A percentile compares a stretch with the other conserved stretches of the same genome.
Evolutionary conservation across 2,797 vertebrate species (phyloP).

Genomic region (Anabas testudineus): DNA sequence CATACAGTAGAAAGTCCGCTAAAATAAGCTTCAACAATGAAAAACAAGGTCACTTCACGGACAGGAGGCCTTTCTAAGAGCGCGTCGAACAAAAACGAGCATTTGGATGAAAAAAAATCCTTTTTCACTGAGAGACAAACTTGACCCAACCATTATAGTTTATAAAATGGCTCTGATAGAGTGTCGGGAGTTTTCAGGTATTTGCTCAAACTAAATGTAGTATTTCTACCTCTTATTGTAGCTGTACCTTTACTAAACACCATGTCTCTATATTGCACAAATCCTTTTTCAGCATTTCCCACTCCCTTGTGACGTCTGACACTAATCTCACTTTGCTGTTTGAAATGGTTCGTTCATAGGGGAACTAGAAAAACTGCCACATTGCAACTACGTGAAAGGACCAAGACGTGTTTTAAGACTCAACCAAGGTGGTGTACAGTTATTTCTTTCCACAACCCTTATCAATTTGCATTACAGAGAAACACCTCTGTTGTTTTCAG

Average conservation of each 20-base stretch:
- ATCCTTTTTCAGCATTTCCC: conserved; percentile 20
- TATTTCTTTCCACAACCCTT: conserved; percentile 28
- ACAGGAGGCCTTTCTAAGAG: conserved; percentile 10
- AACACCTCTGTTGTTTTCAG: conserved; percentile 38
- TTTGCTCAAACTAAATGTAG: conserved; percentile 18
- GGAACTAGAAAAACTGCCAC: conserved; percentile 11
- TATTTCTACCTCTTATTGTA: conserved; percentile 13
- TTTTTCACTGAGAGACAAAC: conserved; percentile 19
- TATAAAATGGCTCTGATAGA: conserved; percentile 16
- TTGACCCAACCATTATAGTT: conserved; percentile 24
- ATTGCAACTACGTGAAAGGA: conserved; percentile 21
- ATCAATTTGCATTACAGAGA: conserved; percentile 58
- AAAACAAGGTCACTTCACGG: conserved; percentile 13
- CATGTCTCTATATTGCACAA: conserved; percentile 21
- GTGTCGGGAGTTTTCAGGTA: conserved; percentile 8
- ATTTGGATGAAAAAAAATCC: conserved; percentile 6
- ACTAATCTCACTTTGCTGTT: conserved; percentile 33
- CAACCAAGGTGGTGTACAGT: conserved; percentile 17
- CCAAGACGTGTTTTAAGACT: conserved; percentile 31
- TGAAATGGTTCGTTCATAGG: conserved; percentile 15
- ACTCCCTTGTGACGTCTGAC: conserved; percentile 15
- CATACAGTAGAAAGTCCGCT: conserved; percentile 15
- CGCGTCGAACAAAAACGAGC: conserved; percentile 9
- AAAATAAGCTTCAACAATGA: conserved; percentile 5
- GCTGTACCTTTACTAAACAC: conserved; percentile 20